Conservation (phyloP, 2,113 vertebrate genomes). For the Dasyornis broadbenti region DNA sequence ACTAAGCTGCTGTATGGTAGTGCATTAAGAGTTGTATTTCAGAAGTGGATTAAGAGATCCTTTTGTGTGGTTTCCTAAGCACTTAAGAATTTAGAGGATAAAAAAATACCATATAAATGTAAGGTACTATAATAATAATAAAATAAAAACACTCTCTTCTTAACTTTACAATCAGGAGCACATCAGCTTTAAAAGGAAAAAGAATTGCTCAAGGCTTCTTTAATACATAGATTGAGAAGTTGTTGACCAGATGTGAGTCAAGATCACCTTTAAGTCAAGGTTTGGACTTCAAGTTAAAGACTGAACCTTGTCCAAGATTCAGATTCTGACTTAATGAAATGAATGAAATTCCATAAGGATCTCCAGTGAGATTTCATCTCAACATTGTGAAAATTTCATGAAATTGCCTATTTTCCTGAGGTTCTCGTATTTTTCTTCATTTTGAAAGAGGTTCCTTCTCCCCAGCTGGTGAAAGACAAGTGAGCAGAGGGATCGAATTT, state of each 20-base stretch:
- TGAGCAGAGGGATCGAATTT: neutral
- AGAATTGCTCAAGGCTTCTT: neutral
- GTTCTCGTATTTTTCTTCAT: neutral
- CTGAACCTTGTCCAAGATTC: neutral
- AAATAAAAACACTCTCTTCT: neutral
- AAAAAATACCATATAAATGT: neutral
- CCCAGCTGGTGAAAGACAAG: neutral
- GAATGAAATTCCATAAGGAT: neutral
- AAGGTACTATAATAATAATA: neutral
- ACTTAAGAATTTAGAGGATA: neutral
- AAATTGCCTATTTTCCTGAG: neutral
- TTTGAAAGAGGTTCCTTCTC: neutral
- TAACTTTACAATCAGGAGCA: neutral
- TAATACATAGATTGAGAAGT: neutral
- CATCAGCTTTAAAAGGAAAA: neutral
- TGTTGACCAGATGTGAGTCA: neutral
- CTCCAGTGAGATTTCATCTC: neutral
- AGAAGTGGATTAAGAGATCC: neutral
- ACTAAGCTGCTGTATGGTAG: neutral
- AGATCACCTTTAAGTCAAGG: neutral
- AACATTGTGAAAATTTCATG: neutral
- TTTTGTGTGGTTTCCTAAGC: neutral
- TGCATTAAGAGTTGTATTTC: neutral
- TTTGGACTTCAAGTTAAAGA: neutral
- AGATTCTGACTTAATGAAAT: neutral